Evolutionary conservation across 2,888 invertebrate species (phyloP).

Genomic region (Zhuqinia jingwanae): DNA sequence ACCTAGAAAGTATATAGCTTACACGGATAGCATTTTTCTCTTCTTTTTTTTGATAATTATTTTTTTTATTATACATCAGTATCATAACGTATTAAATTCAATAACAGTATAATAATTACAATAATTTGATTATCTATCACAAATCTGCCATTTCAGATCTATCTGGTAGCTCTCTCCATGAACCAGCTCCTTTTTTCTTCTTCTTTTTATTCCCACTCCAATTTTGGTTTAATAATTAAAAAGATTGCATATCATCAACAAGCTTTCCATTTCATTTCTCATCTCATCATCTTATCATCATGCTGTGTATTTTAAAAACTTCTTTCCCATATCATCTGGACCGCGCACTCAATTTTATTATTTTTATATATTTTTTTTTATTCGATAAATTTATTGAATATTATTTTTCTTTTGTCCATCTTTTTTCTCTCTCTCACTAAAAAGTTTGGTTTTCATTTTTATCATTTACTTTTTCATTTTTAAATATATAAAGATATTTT

Average conservation of each 20-base stretch:
- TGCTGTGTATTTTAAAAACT: background rate
- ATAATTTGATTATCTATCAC: slow-evolving; percentile 74
- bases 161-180: slow-evolving; percentile 72
- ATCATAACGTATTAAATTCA: slow-evolving; percentile 53
- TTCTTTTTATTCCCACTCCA: slow-evolving; percentile 8
- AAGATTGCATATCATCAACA: slow-evolving; percentile 50
- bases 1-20: slow-evolving; percentile 58
- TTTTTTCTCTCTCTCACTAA: slow-evolving; percentile 58
- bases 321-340: slow-evolving; percentile 11
- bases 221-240: slow-evolving; percentile 14
- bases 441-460: slow-evolving; percentile 50
- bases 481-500: slow-evolving; percentile 5
- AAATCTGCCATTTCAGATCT: slow-evolving; percentile 75
- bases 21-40: slow-evolving; percentile 48
- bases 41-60: slow-evolving; percentile 19
- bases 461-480: slow-evolving; percentile 38
- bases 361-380: slow-evolving; percentile 10
- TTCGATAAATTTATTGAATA: slow-evolving; percentile 1
- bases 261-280: background rate
- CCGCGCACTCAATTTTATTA: background rate
- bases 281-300: slow-evolving; percentile 11
- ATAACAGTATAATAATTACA: slow-evolving; percentile 65
- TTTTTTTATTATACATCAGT: slow-evolving; percentile 18
- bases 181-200: slow-evolving; percentile 51
- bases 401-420: slow-evolving; percentile 42